Conservation (phyloP, 2,888 invertebrate genomes). For the Aphidoletes aphidimyza region DNA sequence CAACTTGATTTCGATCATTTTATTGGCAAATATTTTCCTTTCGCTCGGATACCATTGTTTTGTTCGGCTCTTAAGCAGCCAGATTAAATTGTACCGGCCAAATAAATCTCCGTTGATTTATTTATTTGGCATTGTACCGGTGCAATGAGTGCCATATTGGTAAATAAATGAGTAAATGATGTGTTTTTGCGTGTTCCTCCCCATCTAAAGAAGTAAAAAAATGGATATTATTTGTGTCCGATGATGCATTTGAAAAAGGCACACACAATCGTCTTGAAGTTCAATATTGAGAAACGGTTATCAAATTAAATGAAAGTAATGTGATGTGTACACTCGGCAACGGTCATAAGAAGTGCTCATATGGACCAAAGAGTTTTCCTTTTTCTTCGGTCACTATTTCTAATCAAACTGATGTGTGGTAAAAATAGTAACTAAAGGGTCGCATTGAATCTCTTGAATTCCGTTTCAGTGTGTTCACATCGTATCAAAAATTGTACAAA, state of each 20-base stretch:
- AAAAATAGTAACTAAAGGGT: background rate
- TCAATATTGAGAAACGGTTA: too few species aligned
- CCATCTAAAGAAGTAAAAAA: too few species aligned
- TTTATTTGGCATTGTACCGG: background rate
- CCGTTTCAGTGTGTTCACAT: too few species aligned
- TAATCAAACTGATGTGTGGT: slow-evolving; percentile 20
- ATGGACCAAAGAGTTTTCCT: slow-evolving; percentile 5
- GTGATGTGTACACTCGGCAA: background rate
- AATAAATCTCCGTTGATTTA: background rate
- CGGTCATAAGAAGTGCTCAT: background rate
- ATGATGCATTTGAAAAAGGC: too few species aligned
- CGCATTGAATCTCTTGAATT: background rate
- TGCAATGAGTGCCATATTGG: background rate
- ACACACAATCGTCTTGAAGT: too few species aligned
- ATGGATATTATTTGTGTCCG: too few species aligned
- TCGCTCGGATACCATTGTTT: background rate
- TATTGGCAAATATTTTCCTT: slow-evolving; percentile 44
- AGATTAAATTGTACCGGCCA: background rate
- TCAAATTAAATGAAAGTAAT: slow-evolving; percentile 25
- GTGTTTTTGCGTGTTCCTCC: too few species aligned
- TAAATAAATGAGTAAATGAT: slow-evolving; percentile 31
- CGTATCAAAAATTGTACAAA: too few species aligned
- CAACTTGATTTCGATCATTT: background rate
- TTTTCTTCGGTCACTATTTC: background rate
- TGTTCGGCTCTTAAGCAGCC: background rate